These are phyloP conservation scores for Creontiades dilutus DNA, from an alignment of 2,888 invertebrate genomes.

Conservation along the genomic window DNA sequence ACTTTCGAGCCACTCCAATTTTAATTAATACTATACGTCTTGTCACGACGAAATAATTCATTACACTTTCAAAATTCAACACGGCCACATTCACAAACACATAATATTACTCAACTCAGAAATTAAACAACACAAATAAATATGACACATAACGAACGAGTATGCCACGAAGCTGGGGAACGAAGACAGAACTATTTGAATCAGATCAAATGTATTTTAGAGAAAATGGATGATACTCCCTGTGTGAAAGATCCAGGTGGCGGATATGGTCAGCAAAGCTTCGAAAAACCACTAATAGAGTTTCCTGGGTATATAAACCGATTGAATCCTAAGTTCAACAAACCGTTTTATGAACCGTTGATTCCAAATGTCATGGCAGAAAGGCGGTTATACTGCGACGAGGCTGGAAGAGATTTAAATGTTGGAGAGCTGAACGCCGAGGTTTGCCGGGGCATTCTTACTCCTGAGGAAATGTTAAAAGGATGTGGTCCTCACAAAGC, in stretches of 20 bases:
- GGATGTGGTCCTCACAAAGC: not conserved
- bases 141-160: constrained; percentile 72
- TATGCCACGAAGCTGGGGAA: constrained; percentile 73
- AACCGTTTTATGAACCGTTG: constrained; percentile 48
- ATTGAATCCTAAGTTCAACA: constrained; percentile 71
- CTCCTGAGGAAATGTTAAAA: constrained; percentile 54
- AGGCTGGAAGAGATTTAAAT: constrained; percentile 24
- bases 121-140: not conserved
- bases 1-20: not conserved
- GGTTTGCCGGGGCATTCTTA: constrained; percentile 33
- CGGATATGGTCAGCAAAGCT: not conserved
- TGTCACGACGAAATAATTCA: not conserved
- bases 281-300: constrained; percentile 69
- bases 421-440: not conserved
- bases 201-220: constrained; percentile 73
- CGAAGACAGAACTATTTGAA: constrained; percentile 73
- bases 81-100: not conserved
- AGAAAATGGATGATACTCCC: constrained; percentile 73
- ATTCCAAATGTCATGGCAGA: constrained; percentile 70
- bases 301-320: constrained; percentile 73
- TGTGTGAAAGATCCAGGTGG: constrained; percentile 63
- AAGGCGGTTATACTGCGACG: constrained; percentile 62
- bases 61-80: not conserved
- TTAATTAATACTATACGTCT: not conserved
- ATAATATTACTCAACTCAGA: not conserved